These are phyloP conservation scores for Brevimyrus niger DNA, from an alignment of 2,113 vertebrate genomes.

Conservation along the genomic window DNA sequence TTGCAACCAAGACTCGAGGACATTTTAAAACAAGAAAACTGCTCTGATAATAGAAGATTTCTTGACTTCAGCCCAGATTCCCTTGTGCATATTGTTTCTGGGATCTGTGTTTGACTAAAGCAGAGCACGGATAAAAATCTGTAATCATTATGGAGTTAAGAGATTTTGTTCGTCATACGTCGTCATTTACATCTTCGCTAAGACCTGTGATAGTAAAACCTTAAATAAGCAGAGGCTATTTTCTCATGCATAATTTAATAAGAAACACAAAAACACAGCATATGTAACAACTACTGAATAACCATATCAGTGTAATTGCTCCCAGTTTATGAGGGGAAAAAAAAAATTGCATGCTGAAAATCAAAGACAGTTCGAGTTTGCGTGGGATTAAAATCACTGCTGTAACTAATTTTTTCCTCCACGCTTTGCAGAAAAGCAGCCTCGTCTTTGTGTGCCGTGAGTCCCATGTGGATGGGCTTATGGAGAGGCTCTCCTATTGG, in stretches of 20 bases:
- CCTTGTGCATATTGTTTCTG: not conserved
- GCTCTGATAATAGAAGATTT: not conserved
- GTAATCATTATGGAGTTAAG: constrained; percentile 2
- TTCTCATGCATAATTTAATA: not conserved
- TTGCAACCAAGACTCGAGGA: not conserved
- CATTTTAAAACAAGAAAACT: not conserved
- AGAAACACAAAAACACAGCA: not conserved
- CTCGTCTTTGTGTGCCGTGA: not conserved
- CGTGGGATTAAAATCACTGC: not conserved
- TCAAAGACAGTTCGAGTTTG: not conserved
- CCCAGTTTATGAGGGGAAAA: not conserved
- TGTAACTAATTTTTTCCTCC: constrained; percentile 2
- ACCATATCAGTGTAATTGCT: not conserved
- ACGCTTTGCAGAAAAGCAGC: not conserved
- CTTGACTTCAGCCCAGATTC: not conserved
- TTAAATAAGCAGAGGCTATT: not conserved
- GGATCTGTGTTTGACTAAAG: not conserved
- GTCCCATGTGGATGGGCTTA: not conserved
- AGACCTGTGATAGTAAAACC: not conserved
- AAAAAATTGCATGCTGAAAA: not conserved
- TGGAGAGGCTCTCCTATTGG: not conserved
- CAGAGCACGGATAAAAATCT: not conserved
- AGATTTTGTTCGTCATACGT: not conserved
- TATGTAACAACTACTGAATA: not conserved
- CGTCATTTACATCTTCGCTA: not conserved